Percentiles rank a stretch among this genome's conserved stretches.
Conservation (phyloP, 1,140 invertebrate genomes). For the Drosophila lacertosa region DNA sequence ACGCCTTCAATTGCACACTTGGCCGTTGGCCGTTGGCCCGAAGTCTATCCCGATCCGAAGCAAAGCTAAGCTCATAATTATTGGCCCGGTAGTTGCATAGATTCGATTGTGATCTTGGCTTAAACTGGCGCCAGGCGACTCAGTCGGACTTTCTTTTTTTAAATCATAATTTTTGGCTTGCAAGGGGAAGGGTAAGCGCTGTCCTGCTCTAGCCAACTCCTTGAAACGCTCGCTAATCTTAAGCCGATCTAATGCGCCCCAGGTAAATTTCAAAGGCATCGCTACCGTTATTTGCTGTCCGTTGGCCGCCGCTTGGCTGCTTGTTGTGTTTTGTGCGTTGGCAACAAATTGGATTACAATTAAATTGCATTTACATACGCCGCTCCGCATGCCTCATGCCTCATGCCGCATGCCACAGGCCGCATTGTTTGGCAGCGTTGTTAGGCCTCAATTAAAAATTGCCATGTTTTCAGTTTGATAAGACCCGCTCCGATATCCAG, state of each 20-base stretch:
- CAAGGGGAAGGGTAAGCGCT: slow-evolving; percentile 49
- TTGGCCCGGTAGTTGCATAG: slow-evolving; percentile 16
- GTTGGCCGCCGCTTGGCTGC: slow-evolving; percentile 9
- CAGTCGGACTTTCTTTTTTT: slow-evolving; percentile 31
- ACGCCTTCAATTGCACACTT: slow-evolving; percentile 43
- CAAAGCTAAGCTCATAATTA: slow-evolving; percentile 69
- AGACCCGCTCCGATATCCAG: slow-evolving; percentile 53
- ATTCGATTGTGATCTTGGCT: slow-evolving; percentile 44
- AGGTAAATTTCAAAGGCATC: slow-evolving; percentile 53
- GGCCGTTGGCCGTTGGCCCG: slow-evolving; percentile 4
- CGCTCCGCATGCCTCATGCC: slow-evolving; percentile 9
- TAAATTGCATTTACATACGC: slow-evolving; percentile 77
- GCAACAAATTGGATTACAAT: slow-evolving; percentile 82
- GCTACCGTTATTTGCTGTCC: slow-evolving; percentile 59
- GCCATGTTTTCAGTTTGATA: slow-evolving; percentile 63
- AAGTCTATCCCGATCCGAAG: slow-evolving; percentile 46
- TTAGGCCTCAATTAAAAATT: slow-evolving; percentile 64
- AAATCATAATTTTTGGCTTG: slow-evolving; percentile 48
- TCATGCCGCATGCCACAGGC: slow-evolving; percentile 9
- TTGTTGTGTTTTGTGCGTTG: slow-evolving; percentile 32
- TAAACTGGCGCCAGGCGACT: slow-evolving; percentile 70
- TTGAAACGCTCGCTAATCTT: slow-evolving; percentile 54
- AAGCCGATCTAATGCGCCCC: slow-evolving; percentile 73
- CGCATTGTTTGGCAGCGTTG: slow-evolving; percentile 45
- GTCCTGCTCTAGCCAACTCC: slow-evolving; percentile 10